Base-by-base conservation (phyloP, 2,797 vertebrate genomes). In the Myotis pilosus region DNA sequence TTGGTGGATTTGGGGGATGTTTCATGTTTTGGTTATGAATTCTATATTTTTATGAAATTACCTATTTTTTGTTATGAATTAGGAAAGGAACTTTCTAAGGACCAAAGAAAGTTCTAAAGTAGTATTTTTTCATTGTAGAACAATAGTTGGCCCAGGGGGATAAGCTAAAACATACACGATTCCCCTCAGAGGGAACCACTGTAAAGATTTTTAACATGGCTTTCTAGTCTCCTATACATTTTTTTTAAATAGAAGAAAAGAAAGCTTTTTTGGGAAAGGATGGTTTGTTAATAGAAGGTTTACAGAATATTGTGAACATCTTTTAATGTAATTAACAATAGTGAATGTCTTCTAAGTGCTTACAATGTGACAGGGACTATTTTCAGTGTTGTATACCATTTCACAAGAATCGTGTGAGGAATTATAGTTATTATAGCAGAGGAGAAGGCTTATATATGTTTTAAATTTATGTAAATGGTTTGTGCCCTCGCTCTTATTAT, bases 251-350 rank as follows among this genome's bases (percentile, higher is more conserved):
- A 36, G 62, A n/a, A 20, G n/a, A 5, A 53, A 55, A 82, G 10
- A 85, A 49, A 85, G 12, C 23, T 7, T 19, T 89, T 78, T 79
- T 68, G 44, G 81, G 36, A 87, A 92, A 92, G 75, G 22, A 55
- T 81, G 38, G 36, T 95, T 83, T 88, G 11, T 55, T 55, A 38
- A 33, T 57, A 66, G 79, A 76, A 83, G 89, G 38, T 78, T 93
- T 78, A 71, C 1, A 89, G 5, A 74, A 55, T 62, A 66, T 55
- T 28, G 12, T 86, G 30, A 78, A 13, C 28, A 44, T 80, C 38
- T 95, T 92, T 94, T 88, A 41, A 36, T 87, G 28, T 94, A 83
- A 57, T 72, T 87, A 93, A 72, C 44, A 90, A 41, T n/a, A 71
- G 19, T 71, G 82, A 87, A 47, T 89, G 83, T 78, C 92, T 85